These are phyloP conservation scores for Zaprionus capensis DNA, from an alignment of 1,140 invertebrate genomes.

Conservation along the genomic window DNA sequence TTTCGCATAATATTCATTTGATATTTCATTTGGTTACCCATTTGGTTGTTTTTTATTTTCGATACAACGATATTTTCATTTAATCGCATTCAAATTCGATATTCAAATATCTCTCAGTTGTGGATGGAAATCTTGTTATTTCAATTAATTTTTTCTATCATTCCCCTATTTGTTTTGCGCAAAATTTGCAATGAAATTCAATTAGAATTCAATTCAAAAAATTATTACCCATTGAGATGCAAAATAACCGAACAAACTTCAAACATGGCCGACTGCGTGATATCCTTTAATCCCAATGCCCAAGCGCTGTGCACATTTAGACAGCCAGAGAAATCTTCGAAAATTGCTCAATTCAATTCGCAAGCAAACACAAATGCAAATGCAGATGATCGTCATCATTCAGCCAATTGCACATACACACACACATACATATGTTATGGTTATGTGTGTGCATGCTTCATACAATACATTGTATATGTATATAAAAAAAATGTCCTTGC, in stretches of 20 bases:
- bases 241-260: constrained; percentile 10
- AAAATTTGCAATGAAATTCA: constrained; percentile 6
- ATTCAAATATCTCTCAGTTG: constrained; percentile 24
- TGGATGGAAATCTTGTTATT: constrained; percentile 51
- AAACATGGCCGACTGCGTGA: constrained; percentile 10
- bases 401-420: background rate
- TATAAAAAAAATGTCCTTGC: constrained; percentile 11
- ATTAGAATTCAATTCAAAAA: constrained; percentile 2
- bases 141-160: background rate
- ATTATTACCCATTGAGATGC: constrained; percentile 3
- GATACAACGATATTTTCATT: background rate
- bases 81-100: background rate
- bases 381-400: background rate
- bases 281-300: background rate
- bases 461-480: constrained; percentile 2
- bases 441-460: background rate
- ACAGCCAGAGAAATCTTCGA: constrained; percentile 5
- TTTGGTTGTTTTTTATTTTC: constrained; percentile 13
- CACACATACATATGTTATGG: background rate
- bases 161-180: constrained; percentile 13
- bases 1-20: constrained; percentile 19
- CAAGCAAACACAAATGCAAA: background rate
- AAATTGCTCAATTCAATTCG: constrained; percentile 7
- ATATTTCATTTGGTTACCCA: constrained; percentile 10
- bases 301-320: constrained; percentile 8